phyloP scores from a whole-genome alignment of 1,140 invertebrate species.

The Aphelinus atriplicis region DNA sequence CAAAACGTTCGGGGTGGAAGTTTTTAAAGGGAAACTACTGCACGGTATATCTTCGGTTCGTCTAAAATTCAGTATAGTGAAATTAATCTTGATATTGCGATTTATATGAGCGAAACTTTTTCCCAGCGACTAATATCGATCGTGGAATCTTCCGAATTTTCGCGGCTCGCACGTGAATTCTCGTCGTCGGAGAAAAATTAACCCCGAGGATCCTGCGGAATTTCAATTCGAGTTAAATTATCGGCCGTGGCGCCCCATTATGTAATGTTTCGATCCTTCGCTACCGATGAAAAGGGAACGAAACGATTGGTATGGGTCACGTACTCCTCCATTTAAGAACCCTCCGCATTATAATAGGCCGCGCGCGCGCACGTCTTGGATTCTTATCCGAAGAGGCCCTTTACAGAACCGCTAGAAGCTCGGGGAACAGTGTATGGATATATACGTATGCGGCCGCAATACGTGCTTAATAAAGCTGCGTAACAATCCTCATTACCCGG shows the following conservation, averaged over 20 bases:
- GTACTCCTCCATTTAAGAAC: slow-evolving; percentile 8
- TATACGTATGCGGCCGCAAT: slow-evolving; percentile 3
- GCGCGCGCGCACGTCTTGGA: not conserved
- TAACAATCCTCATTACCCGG: slow-evolving; percentile 31
- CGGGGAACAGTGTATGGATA: not conserved
- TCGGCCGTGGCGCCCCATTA: not conserved
- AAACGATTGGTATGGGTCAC: not conserved
- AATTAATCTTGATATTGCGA: no score
- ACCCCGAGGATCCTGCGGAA: no score
- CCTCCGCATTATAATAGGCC: not conserved
- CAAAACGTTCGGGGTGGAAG: no score
- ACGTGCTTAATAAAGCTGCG: slow-evolving; percentile 24
- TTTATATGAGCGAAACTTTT: no score
- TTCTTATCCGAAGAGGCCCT: slow-evolving; percentile 18
- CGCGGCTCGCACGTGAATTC: no score
- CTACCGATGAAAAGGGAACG: slow-evolving; percentile 16
- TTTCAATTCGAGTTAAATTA: slow-evolving; percentile 10
- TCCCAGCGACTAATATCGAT: no score
- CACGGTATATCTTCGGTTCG: no score
- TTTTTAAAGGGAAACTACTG: no score
- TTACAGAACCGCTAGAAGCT: not conserved
- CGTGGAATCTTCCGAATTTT: no score
- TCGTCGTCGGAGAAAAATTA: no score
- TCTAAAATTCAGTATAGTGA: no score
- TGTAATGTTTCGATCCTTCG: not conserved